phyloP scores from a whole-genome alignment of 2,888 invertebrate species.

The Agrotis ipsilon region DNA sequence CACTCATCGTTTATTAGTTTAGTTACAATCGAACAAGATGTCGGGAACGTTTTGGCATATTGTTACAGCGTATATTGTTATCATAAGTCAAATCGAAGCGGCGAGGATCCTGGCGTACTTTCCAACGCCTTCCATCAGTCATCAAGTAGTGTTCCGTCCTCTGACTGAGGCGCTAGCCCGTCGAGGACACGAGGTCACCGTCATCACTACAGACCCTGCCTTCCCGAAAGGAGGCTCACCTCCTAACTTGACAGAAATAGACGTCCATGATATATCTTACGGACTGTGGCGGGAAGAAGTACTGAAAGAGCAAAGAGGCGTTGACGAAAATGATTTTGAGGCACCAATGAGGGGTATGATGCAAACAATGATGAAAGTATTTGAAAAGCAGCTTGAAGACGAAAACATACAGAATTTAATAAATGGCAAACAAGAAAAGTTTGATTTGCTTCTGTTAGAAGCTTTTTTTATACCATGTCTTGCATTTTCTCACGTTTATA shows the following conservation, averaged over 20 bases:
- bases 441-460: slow-evolving; percentile 71
- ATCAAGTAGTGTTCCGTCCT: slow-evolving; percentile 82
- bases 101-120: slow-evolving; percentile 70
- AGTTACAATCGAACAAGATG: not conserved
- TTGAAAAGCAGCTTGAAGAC: slow-evolving; percentile 36
- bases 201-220: slow-evolving; percentile 81
- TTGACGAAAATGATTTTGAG: slow-evolving; percentile 21
- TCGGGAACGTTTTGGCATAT: not conserved
- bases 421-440: slow-evolving; percentile 55
- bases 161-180: slow-evolving; percentile 79
- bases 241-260: slow-evolving; percentile 81
- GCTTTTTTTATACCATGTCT: slow-evolving; percentile 51
- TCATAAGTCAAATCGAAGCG: slow-evolving; percentile 40
- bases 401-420: slow-evolving; percentile 62
- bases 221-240: slow-evolving; percentile 65
- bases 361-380: slow-evolving; percentile 26
- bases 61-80: not conserved
- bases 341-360: slow-evolving; percentile 22
- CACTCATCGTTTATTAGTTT: not conserved
- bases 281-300: slow-evolving; percentile 48
- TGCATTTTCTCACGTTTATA: slow-evolving; percentile 57
- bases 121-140: slow-evolving; percentile 83
- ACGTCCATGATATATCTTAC: slow-evolving; percentile 74
- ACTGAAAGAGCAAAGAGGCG: slow-evolving; percentile 2
- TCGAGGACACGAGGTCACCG: slow-evolving; percentile 83